Base-by-base conservation (phyloP, 53 echinoderm and acorn worm genomes). In the Stichopus horrens region DNA sequence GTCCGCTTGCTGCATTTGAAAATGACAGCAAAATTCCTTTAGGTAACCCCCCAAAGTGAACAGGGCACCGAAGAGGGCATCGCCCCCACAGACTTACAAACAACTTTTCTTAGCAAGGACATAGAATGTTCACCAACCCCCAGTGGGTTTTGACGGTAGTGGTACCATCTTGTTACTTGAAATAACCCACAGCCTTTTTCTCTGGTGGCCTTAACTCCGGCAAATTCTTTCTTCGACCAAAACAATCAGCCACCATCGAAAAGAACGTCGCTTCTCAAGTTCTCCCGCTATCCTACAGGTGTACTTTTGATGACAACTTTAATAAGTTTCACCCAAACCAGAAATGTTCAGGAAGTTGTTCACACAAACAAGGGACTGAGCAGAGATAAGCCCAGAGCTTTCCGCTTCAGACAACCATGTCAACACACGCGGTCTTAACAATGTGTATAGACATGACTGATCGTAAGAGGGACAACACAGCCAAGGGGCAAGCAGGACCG, bases 301-400 rank as follows among this genome's bases (percentile, higher is more conserved):
- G 63, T 63, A 63, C 63, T 13, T 63, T 13, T 9, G 63, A 63
- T 63, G 63, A 63, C 63, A 63, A 16, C 4, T 10, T 10, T 63
- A 63, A 63, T 63, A 63, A 37, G 37, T 1, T 37, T 37, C 10
- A 75, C 10, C 23, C 75, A 75, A 75, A 37, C 6, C 5, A 13
- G 52, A 37, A 9, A 23, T 75, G 75, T 79, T 10, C 79, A 79
- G 79, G 79, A 79, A 79, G 79, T 79, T 79, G 55, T 79, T 19
- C 18, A 79, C 19, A 5, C 79, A 79, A 79, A 16, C 55, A 54
- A 8, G 55, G 79, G 79, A n/a, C 53, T 79, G 52, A 11, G 53
- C 54, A 54, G 37, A 37, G 79, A 55, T 79, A 79, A 79, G 79
- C 79, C 53, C 52, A 79, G 55, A 9, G 79, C 79, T 79, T 79